Base-by-base conservation (phyloP, 1,140 invertebrate genomes). In the Bombyx mori region DNA sequence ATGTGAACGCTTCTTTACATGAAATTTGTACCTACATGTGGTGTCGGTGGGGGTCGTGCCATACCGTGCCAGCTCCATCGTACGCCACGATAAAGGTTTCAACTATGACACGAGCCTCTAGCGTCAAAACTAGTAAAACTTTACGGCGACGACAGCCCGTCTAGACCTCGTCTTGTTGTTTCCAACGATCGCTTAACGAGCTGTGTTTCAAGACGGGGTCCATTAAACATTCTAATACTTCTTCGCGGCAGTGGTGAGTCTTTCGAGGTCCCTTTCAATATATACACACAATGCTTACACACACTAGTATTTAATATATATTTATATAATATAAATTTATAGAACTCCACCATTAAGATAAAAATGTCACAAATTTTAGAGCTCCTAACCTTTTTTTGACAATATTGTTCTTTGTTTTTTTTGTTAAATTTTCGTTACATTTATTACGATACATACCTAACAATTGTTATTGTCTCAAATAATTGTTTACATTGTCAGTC, bases 101-200 rank as follows among this genome's bases (percentile, higher is more conserved):
- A 83, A 79, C 77, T 82, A 79, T 83, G 74, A 83, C 79, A 83
- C 79, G 73, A 51, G 57, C 70, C 63, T 66, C 71, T 75, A 74
- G 79, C 77, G 74, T 77, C 82, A 81, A 86, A 85, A 86, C 77
- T 79, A 78, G 75, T 79, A 77, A 81, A 81, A 80, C 65, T 77
- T 79, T 76, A 76, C 73, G 64, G 68, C 61, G 66, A 61, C 66
- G 60, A 56, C 69, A 62, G 67, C 62, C 60, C 69, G 69, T 69
- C 68, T 68, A 68, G 64, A 64, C 61, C 56, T 61, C 58, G 60
- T 56, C 60, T 52, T 51, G 56, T 53, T 54, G 48, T 54, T 60
- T 58, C 54, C 52, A 51, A 62, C 58, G 62, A 62, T 66, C 56
- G 35, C 26, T 35, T 35, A 35, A 35, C 50, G 49, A 35, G 50